Evolutionary conservation across 92 coral and sea anemone genomes (phyloP).

Genomic region (Epizoanthus fatuus): DNA sequence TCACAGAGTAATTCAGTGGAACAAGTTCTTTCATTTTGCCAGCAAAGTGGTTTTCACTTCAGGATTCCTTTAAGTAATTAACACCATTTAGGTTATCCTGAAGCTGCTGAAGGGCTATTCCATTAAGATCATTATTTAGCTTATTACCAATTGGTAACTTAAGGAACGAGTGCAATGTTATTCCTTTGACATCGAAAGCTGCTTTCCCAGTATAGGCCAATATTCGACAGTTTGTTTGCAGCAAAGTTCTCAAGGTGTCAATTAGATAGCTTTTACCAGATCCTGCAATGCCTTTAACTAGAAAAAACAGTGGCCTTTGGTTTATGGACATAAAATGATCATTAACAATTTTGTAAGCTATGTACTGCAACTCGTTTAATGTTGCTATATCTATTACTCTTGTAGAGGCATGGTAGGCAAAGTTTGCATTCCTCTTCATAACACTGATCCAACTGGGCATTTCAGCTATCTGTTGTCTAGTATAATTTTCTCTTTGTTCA

Average conservation of each 20-base stretch:
- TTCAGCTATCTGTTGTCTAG: background rate
- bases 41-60: too few species aligned
- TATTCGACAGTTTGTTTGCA: constrained; percentile 40
- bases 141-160: constrained; percentile 43
- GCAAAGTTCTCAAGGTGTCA: constrained; percentile 45
- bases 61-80: too few species aligned
- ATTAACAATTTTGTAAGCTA: constrained; percentile 20
- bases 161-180: constrained; percentile 46
- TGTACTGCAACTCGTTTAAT: constrained; percentile 3
- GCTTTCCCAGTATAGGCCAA: constrained; percentile 57
- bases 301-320: constrained; percentile 32
- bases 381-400: constrained; percentile 7
- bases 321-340: constrained; percentile 3
- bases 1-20: too few species aligned
- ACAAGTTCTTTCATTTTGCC: too few species aligned
- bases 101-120: constrained; percentile 45
- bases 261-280: constrained; percentile 47
- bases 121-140: constrained; percentile 35
- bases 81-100: constrained; percentile 31
- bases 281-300: constrained; percentile 48
- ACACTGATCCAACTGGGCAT: constrained; percentile 10
- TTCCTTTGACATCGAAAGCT: constrained; percentile 47
- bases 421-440: background rate
- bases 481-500: background rate
- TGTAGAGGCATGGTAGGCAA: background rate